Base-by-base conservation (phyloP, 2,797 vertebrate genomes). In the Naso thynnoides region DNA sequence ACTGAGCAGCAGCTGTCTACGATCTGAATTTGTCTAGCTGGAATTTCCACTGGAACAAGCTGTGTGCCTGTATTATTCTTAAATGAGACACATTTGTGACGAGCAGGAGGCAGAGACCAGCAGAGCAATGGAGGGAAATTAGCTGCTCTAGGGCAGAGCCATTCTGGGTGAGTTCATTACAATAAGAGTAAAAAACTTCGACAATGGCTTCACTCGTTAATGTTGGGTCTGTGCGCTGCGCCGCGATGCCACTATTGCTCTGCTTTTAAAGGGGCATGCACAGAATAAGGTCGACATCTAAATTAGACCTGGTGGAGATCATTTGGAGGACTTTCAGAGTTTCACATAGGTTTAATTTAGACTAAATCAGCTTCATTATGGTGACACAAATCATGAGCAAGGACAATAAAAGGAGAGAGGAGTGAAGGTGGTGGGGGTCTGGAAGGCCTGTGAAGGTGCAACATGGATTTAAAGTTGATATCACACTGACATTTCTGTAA, bases 81-180 rank as follows among this genome's bases (percentile, higher is more conserved):
- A 91, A 91, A 92, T 84, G 82, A 91, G 85, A 84, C 83, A 81
- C 86, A 84, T 89, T 90, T 86, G 84, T 65, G 82, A 89, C 79
- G 87, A 90, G 89, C 80, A 72, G 74, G 74, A 85, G 86, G 84
- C 84, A 87, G 81, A 90, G 87, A 86, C 83, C 90, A 82, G 78
- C 57, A 66, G 80, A 91, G 88, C 87, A 82, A 83, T 67, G 78
- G 79, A 86, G 81, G 85, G 81, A 92, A 92, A 92, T 86, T 62
- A 90, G 88, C 83, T 77, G 92, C 92, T 92, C 64, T 8, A 82
- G 89, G 89, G 85, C 84, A 88, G 59, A 89, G 78, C 86, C 86
- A 91, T 90, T 93, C 85, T 91, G 81, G 85, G 82, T 27, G 76
- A 92, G 73, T 89, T 90, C 84, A 90, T 90, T 88, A 90, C 80